Conservation (phyloP, 1,140 invertebrate genomes). For the Diorhabda sublineata region DNA sequence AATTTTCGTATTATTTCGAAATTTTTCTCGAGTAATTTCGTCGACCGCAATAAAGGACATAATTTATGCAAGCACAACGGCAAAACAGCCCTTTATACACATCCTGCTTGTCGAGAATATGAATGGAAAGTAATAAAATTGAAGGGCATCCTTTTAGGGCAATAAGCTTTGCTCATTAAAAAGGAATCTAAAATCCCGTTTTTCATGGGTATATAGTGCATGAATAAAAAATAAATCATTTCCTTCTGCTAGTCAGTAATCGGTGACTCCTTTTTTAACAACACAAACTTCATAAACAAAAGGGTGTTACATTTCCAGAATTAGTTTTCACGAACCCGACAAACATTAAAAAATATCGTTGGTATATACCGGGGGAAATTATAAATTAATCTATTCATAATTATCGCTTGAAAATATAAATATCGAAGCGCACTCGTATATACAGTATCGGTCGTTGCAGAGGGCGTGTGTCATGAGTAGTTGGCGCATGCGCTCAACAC, state of each 20-base stretch:
- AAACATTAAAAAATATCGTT: not conserved
- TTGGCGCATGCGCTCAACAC: no score
- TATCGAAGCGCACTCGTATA: no score
- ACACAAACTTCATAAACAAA: not conserved
- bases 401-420: no score
- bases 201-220: slow-evolving; percentile 22
- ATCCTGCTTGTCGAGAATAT: not conserved
- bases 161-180: slow-evolving; percentile 4
- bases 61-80: slow-evolving; percentile 1
- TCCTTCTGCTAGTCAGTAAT: slow-evolving; percentile 4
- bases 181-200: slow-evolving; percentile 2
- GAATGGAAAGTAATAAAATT: slow-evolving; percentile 6
- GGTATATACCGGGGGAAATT: not conserved
- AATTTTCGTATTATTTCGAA: no score
- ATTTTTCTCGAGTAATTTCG: not conserved
- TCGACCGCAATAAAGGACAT: not conserved
- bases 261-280: not conserved
- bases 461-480: no score
- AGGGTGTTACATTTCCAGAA: not conserved
- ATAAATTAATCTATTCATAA: no score
- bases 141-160: slow-evolving; percentile 3
- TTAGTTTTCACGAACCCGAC: not conserved
- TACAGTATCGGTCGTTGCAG: no score
- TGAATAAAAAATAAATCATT: slow-evolving; percentile 25
- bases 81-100: not conserved